Evolutionary conservation across 2,113 vertebrate species (phyloP).

Genomic region (Cephalopterus ornatus): DNA sequence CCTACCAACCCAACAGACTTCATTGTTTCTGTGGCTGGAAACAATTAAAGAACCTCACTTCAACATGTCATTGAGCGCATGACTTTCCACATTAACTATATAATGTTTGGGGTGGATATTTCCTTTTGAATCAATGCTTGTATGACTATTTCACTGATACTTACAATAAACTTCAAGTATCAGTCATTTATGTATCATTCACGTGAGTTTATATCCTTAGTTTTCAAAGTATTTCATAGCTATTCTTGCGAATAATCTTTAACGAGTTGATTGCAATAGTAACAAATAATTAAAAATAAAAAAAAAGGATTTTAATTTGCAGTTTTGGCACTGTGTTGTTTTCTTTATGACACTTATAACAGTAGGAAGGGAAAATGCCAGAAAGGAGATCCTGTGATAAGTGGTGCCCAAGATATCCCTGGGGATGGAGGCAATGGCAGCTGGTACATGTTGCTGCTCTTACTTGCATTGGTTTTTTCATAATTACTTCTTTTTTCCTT

Average conservation of each 20-base stretch:
- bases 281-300: background rate
- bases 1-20: background rate
- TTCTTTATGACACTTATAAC: background rate
- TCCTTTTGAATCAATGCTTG: background rate
- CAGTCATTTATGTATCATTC: background rate
- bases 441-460: background rate
- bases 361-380: background rate
- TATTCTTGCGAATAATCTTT: background rate
- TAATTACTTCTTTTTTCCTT: constrained; percentile 4
- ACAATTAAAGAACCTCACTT: background rate
- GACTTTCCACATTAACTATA: background rate
- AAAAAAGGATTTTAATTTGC: background rate
- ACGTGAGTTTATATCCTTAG: background rate
- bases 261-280: background rate
- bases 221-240: background rate
- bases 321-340: background rate
- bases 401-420: no score
- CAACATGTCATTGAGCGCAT: rapidly evolving
- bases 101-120: background rate
- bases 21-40: background rate
- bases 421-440: background rate
- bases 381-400: background rate
- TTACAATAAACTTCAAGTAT: background rate
- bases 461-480: background rate
- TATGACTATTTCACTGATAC: background rate